A percentile compares a stretch with the other conserved stretches of the same genome.
These are phyloP conservation scores for Pundamilia nyererei DNA, from an alignment of 2,113 vertebrate genomes.

Conservation along the genomic window DNA sequence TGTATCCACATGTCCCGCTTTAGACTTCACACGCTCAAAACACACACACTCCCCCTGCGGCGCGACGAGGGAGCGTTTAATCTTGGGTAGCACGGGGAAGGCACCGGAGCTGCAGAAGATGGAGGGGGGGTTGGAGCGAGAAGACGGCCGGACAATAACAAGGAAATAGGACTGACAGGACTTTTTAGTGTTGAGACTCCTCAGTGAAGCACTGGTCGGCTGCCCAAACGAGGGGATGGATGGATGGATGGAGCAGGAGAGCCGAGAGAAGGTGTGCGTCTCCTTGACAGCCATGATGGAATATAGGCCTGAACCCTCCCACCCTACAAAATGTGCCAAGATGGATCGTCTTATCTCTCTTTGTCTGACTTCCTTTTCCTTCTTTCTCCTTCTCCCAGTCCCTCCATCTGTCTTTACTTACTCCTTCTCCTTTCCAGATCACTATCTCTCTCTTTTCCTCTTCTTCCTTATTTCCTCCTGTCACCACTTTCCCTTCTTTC, in stretches of 20 bases:
- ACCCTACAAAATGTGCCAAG: conserved; percentile 81
- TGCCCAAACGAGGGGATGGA: conserved; percentile 16
- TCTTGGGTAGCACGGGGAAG: conserved; percentile 73
- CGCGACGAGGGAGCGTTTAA: conserved; percentile 66
- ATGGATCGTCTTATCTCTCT: conserved; percentile 90
- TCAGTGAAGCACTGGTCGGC: conserved; percentile 89
- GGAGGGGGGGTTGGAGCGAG: conserved; percentile 29
- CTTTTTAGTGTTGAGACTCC: conserved; percentile 97
- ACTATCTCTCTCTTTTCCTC: not conserved
- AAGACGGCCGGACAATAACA: conserved; percentile 84
- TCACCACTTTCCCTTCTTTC: not conserved
- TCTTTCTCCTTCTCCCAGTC: not conserved
- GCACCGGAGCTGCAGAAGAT: conserved; percentile 55
- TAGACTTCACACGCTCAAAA: conserved; percentile 40
- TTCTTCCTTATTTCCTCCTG: not conserved
- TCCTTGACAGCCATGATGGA: conserved; percentile 73
- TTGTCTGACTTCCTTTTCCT: conserved; percentile 17
- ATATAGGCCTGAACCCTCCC: conserved; percentile 56
- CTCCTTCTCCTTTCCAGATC: not conserved
- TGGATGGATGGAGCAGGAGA: conserved; percentile 44
- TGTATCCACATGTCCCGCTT: not conserved
- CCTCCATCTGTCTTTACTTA: not conserved
- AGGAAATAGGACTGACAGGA: conserved; percentile 99
- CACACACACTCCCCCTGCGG: conserved; percentile 20
- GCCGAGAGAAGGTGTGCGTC: conserved; percentile 58